phyloP scores from a whole-genome alignment of 2,113 vertebrate genomes.

The Lycaon pictus region DNA sequence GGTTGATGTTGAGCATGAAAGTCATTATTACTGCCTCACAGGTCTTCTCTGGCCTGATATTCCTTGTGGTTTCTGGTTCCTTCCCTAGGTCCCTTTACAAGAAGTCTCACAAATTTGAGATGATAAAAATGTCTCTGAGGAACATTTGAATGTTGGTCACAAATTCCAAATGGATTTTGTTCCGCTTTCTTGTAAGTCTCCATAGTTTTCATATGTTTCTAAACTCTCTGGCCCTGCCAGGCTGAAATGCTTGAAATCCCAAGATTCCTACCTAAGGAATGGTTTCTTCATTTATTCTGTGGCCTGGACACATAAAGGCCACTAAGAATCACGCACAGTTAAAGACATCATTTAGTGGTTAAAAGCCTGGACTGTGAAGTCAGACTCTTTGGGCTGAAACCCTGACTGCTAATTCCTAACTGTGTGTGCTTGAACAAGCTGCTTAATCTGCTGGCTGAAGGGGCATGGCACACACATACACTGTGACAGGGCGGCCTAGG shows the following conservation, averaged over 20 bases:
- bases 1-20: slow-evolving; percentile 63
- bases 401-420: neutral
- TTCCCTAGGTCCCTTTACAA: slow-evolving; percentile 70
- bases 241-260: slow-evolving; percentile 71
- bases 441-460: neutral
- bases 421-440: neutral
- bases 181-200: slow-evolving; percentile 73
- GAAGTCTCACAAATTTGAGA: slow-evolving; percentile 58
- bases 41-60: slow-evolving; percentile 10
- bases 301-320: slow-evolving; percentile 20
- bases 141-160: slow-evolving; percentile 63
- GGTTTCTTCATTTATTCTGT: slow-evolving; percentile 67
- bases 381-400: neutral
- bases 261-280: slow-evolving; percentile 57
- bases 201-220: slow-evolving; percentile 56
- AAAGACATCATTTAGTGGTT: neutral
- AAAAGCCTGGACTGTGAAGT: slow-evolving; percentile 14
- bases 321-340: slow-evolving; percentile 8
- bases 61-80: slow-evolving; percentile 24
- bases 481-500: neutral
- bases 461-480: too few species aligned
- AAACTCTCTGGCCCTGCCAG: neutral
- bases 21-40: slow-evolving; percentile 64
- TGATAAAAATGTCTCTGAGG: slow-evolving; percentile 72
- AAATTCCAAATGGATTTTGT: slow-evolving; percentile 72